These are phyloP conservation scores for Archegozetes longisetosus DNA, from an alignment of 1,140 invertebrate genomes.

Conservation along the genomic window DNA sequence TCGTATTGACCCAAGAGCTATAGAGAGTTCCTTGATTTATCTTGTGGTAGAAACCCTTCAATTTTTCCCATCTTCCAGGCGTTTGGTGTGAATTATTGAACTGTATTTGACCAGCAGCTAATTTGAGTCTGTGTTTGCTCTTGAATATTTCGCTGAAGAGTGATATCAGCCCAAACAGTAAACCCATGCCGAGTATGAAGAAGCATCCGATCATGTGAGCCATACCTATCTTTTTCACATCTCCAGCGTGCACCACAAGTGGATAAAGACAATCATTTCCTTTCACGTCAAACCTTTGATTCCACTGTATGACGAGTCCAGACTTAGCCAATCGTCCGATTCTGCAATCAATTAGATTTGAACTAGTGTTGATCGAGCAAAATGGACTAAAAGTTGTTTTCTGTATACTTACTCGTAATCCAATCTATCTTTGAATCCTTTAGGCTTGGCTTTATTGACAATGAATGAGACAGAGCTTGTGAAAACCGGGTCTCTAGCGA, in stretches of 20 bases:
- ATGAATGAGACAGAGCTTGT: conserved; percentile 36
- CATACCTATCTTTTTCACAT: conserved; percentile 63
- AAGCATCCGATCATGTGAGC: conserved; percentile 80
- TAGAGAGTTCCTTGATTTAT: conserved; percentile 3
- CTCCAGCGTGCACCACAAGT: conserved; percentile 34
- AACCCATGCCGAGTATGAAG: conserved; percentile 57
- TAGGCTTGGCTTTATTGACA: conserved; percentile 2
- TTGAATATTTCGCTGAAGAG: conserved; percentile 15
- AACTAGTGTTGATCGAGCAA: background rate
- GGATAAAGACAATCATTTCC: conserved; percentile 59
- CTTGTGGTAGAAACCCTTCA: background rate
- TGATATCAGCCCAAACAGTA: conserved; percentile 12
- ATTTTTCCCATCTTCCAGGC: conserved; percentile 1
- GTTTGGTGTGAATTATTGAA: background rate
- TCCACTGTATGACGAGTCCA: conserved; percentile 68
- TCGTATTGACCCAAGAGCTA: background rate
- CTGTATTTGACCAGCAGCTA: background rate
- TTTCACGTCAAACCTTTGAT: conserved; percentile 51
- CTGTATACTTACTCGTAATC: conserved; percentile 40
- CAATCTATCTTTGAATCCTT: conserved; percentile 7
- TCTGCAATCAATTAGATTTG: conserved; percentile 29
- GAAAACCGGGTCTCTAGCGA: conserved; percentile 52
- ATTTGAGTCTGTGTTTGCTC: background rate
- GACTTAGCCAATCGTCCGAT: conserved; percentile 59
- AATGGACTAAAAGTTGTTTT: background rate